Evolutionary conservation across 2,113 vertebrate species (phyloP), one percentile per base, ranked within the genome.

Genomic region (Calidris pugnax): DNA sequence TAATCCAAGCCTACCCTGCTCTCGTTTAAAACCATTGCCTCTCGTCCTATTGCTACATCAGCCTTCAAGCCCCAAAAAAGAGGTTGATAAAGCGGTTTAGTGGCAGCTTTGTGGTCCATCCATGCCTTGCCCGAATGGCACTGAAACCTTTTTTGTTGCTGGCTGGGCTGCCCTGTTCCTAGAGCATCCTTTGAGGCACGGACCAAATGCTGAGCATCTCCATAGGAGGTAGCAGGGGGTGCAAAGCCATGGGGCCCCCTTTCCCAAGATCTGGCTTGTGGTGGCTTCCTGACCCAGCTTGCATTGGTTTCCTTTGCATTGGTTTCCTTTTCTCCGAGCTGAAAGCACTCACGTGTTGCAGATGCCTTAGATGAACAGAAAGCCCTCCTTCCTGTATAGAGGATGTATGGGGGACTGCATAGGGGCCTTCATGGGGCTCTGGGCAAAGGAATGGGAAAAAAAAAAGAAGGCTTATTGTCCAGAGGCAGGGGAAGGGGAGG

Each of bases 371-470:
- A 22, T 21, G 80, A 53, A 15, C 16, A 87, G 62, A 64, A 73
- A 73, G 20, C 64, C 18, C n/a, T 39, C 57, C 57, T 33, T 76
- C 57, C 57, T 63, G 15, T 23, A 2, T 2, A 11, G 24, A 17
- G 33, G 28, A 55, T 48, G 26, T 37, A 14, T 2, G 1, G 39
- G 53, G 53, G 18, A 8, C 20, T 5, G 2, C 1, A 0, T 3
- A 33, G 53, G 19, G 77, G 12, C 17, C 35, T 78, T 48, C 37
- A 8, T 22, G 37, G 76, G 21, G 37, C 55, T 69, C 50, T 47
- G 15, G 20, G 43, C 15, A 33, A 55, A 85, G 56, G 64, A 75
- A 63, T 21, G 19, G 59, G 12, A 1, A 4, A 4, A 21, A 20
- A 14, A 66, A 66, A 66, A 43, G 18, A 45, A n/a, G 6, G 9